Evolutionary conservation across 2,888 invertebrate species (phyloP).

Genomic region (Lasioglossum leucozonium): DNA sequence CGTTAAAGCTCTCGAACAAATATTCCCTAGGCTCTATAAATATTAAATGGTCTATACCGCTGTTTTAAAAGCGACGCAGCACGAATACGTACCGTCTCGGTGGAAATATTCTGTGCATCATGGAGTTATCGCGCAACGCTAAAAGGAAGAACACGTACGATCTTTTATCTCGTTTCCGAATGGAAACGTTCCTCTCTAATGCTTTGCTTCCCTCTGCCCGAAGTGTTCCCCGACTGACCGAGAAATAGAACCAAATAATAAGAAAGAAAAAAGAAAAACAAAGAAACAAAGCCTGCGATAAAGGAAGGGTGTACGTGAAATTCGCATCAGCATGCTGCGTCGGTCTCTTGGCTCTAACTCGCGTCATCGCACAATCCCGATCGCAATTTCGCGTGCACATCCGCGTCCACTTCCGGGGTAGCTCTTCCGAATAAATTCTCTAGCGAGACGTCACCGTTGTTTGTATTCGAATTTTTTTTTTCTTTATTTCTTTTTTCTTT

Average conservation of each 20-base stretch:
- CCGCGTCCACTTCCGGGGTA: constrained; percentile 21
- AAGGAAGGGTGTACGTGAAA: background rate
- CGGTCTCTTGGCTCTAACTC: constrained; percentile 32
- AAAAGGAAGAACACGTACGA: constrained; percentile 19
- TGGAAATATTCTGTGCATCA: background rate
- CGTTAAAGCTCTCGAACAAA: background rate
- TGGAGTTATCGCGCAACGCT: background rate
- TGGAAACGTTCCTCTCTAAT: constrained; percentile 1
- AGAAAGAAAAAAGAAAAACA: too few species aligned
- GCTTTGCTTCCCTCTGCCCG: constrained; percentile 32
- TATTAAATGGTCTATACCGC: background rate
- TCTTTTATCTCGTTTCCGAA: constrained; percentile 30
- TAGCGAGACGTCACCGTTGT: background rate
- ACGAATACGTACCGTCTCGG: background rate
- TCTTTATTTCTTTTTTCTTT: constrained; percentile 20
- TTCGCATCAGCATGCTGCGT: constrained; percentile 53
- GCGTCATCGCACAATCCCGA: constrained; percentile 32
- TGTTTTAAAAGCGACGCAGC: background rate
- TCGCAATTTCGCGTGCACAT: constrained; percentile 35
- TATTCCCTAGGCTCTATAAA: background rate
- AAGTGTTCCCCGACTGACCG: background rate
- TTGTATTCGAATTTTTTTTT: constrained; percentile 7
- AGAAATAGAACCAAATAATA: background rate
- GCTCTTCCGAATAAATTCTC: constrained; percentile 16
- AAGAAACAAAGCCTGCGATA: background rate